Evolutionary conservation across 2,113 vertebrate genomes (phyloP).

Genomic region (Procavia capensis): DNA sequence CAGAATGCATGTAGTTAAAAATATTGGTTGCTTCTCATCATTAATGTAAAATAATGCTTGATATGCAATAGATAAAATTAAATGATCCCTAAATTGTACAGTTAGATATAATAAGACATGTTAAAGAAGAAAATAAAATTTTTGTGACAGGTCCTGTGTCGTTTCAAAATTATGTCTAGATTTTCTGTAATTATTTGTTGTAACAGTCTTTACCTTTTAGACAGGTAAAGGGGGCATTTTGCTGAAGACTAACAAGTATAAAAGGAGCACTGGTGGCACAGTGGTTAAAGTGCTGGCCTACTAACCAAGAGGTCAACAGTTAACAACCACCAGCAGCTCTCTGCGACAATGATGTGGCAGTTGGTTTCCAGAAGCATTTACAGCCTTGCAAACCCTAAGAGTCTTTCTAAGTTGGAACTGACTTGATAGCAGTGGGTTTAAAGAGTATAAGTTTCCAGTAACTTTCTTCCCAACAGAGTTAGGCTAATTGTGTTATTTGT

Average conservation of each 20-base stretch:
- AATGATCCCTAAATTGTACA: constrained; percentile 76
- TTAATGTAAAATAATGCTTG: constrained; percentile 65
- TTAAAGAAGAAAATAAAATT: constrained; percentile 75
- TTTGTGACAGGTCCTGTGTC: constrained; percentile 75
- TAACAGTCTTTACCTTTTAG: constrained; percentile 77
- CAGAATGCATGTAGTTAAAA: constrained; percentile 72
- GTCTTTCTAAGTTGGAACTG: too few species aligned
- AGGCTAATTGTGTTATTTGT: constrained; percentile 70
- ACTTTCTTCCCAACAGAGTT: constrained; percentile 68
- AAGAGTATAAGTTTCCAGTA: constrained; percentile 72
- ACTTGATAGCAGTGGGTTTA: too few species aligned
- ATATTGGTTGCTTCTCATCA: constrained; percentile 66
- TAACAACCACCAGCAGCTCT: too few species aligned
- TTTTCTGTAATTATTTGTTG: constrained; percentile 83
- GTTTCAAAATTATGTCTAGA: constrained; percentile 78
- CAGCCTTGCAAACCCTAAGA: too few species aligned
- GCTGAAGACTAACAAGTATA: constrained; percentile 52
- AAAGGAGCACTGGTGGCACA: too few species aligned
- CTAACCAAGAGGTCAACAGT: too few species aligned
- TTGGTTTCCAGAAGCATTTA: too few species aligned
- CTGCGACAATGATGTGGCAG: too few species aligned
- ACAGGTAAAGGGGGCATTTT: constrained; percentile 69
- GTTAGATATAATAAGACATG: constrained; percentile 75
- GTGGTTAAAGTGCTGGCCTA: too few species aligned
- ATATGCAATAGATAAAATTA: constrained; percentile 70